A percentile compares a stretch with the other conserved stretches of the same genome.
Evolutionary conservation across 2,113 vertebrate genomes (phyloP).

Genomic region (Alces alces): DNA sequence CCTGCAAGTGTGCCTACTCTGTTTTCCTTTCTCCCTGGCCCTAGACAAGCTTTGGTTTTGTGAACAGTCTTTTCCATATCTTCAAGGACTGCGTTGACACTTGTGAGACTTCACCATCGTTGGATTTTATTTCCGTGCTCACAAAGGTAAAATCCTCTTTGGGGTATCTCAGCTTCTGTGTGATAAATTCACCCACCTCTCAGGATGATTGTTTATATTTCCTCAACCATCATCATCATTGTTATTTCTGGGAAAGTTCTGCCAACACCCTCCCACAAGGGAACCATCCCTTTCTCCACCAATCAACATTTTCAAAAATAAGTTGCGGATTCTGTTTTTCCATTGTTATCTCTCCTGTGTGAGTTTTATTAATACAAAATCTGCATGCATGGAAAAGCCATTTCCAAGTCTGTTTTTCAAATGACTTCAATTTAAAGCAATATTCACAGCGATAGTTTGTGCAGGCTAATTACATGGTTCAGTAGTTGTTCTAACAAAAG

Average conservation of each 20-base stretch:
- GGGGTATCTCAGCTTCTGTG: neutral
- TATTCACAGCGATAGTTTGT: constrained; percentile 27
- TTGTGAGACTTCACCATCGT: constrained; percentile 56
- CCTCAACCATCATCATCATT: neutral
- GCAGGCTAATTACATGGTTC: constrained; percentile 50
- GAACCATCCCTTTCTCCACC: neutral
- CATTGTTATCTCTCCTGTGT: neutral
- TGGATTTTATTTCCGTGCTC: constrained; percentile 83
- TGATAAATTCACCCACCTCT: neutral
- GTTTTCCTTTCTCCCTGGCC: neutral
- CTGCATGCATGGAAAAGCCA: neutral
- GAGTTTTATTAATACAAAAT: constrained; percentile 33
- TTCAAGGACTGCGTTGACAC: constrained; percentile 80
- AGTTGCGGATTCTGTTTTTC: neutral
- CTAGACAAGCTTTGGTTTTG: constrained; percentile 90
- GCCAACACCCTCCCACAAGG: neutral
- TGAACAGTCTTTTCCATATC: constrained; percentile 82
- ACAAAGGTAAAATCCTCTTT: constrained; percentile 78
- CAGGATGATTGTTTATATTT: neutral
- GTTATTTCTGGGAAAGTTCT: neutral
- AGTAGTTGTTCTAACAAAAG: constrained; percentile 30
- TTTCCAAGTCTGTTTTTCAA: constrained; percentile 37
- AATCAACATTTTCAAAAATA: neutral
- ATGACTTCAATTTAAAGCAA: constrained; percentile 42
- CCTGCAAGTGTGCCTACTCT: neutral